These are phyloP conservation scores for Ecliptopera silaceata DNA, from an alignment of 2,888 invertebrate species.

Conservation along the genomic window DNA sequence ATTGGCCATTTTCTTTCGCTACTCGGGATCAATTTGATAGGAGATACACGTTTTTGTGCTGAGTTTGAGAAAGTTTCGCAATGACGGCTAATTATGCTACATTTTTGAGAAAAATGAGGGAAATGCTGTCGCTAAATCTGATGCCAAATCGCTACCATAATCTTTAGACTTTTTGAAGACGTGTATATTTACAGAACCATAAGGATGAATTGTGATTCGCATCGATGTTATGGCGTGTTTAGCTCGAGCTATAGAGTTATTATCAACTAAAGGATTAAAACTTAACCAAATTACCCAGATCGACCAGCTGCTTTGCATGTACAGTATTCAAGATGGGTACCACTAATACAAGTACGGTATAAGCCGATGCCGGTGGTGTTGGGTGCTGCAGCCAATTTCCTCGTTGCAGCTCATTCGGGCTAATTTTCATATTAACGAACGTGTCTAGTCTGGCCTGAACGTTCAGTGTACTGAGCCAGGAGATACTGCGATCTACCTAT, in stretches of 20 bases:
- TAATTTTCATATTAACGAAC: slow-evolving; percentile 59
- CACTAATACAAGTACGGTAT: slow-evolving; percentile 13
- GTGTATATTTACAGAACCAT: too few species aligned
- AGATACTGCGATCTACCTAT: slow-evolving; percentile 3
- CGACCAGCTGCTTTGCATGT: not conserved
- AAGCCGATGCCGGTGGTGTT: slow-evolving; percentile 17
- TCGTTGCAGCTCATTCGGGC: slow-evolving; percentile 43
- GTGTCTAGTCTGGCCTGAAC: slow-evolving; percentile 38
- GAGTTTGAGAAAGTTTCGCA: too few species aligned
- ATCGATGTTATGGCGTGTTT: too few species aligned
- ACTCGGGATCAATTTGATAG: not conserved
- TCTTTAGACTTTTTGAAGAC: too few species aligned
- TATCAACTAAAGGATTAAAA: too few species aligned
- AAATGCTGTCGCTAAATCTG: too few species aligned
- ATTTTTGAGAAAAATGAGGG: too few species aligned
- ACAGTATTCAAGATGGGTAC: not conserved
- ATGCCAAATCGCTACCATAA: too few species aligned
- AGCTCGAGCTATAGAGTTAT: not conserved
- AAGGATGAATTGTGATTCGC: too few species aligned
- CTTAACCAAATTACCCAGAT: not conserved
- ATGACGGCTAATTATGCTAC: too few species aligned
- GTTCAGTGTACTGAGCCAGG: slow-evolving; percentile 18
- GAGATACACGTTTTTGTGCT: too few species aligned
- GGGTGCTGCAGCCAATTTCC: slow-evolving; percentile 31
- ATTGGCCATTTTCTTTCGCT: not conserved